Percentiles rank a stretch among this genome's conserved stretches.
Conservation (phyloP, 2,888 invertebrate genomes). For the Drosophila recens region DNA sequence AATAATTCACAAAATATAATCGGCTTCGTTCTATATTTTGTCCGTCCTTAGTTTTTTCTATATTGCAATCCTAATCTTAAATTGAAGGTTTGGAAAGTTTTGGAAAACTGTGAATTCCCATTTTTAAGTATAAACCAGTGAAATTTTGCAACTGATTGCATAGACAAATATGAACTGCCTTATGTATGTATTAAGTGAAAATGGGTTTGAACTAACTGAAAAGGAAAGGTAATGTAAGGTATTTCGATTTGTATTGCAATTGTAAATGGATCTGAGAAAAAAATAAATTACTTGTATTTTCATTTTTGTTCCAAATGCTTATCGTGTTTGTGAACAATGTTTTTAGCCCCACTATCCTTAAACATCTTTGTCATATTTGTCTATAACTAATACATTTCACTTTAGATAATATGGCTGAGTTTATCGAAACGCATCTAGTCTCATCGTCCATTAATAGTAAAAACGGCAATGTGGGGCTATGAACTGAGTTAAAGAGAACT, state of each 20-base stretch:
- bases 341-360: not conserved
- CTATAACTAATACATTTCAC: not conserved
- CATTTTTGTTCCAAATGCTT: not conserved
- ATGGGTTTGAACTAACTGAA: not conserved
- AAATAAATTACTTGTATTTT: not conserved
- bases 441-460: slow-evolving; percentile 4
- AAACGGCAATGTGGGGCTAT: slow-evolving; percentile 9
- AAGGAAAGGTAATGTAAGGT: not conserved
- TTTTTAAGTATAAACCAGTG: too few species aligned
- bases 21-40: not conserved
- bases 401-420: not conserved
- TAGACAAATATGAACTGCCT: not conserved
- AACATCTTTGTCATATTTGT: not conserved
- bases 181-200: not conserved
- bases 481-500: slow-evolving; percentile 34
- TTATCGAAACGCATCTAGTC: slow-evolving; percentile 16
- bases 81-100: too few species aligned
- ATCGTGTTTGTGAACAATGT: not conserved
- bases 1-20: not conserved
- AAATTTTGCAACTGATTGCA: too few species aligned
- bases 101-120: too few species aligned
- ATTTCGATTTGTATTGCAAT: not conserved
- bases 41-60: not conserved
- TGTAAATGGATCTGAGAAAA: not conserved
- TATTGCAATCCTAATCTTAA: not conserved